Base-by-base conservation (phyloP, 1,140 invertebrate species). In the Anastatus disparis region DNA sequence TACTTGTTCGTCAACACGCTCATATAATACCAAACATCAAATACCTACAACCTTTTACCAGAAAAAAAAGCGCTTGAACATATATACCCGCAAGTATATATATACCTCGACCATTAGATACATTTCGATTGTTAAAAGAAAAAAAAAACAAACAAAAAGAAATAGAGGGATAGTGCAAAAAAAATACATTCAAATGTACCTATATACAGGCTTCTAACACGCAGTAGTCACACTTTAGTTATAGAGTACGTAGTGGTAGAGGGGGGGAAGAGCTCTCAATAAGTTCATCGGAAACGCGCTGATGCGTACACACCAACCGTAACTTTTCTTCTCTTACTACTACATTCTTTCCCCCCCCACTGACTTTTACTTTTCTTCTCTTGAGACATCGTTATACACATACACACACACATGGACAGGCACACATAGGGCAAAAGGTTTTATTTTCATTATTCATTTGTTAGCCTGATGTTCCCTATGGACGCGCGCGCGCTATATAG, bases 361-460 rank as follows among this genome's bases (percentile, higher is more conserved):
- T n/a, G n/a, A n/a, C n/a, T n/a, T n/a, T n/a, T n/a, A n/a, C n/a
- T n/a, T n/a, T n/a, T n/a, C n/a, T n/a, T n/a, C n/a, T n/a, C n/a
- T n/a, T n/a, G n/a, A n/a, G n/a, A n/a, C n/a, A n/a, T n/a, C n/a
- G n/a, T n/a, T n/a, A n/a, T n/a, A n/a, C n/a, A n/a, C n/a, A n/a
- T n/a, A n/a, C n/a, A n/a, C n/a, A n/a, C n/a, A n/a, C n/a, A n/a
- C n/a, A n/a, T n/a, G n/a, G n/a, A n/a, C n/a, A n/a, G n/a, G n/a
- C n/a, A n/a, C n/a, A n/a, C 83, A 78, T 62, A 29, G 17, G 24
- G 26, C 15, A 40, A 27, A 38, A 79, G 82, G 81, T 84, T 85
- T 83, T 84, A 84, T 84, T 85, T 85, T 84, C 82, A 84, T 84
- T 84, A 84, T 84, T 85, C 83, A 84, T 83, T 84, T 84, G 81